A percentile compares a stretch with the other conserved stretches of the same genome.
Conservation (phyloP, 2,888 invertebrate genomes). For the Epinotia demarniana region DNA sequence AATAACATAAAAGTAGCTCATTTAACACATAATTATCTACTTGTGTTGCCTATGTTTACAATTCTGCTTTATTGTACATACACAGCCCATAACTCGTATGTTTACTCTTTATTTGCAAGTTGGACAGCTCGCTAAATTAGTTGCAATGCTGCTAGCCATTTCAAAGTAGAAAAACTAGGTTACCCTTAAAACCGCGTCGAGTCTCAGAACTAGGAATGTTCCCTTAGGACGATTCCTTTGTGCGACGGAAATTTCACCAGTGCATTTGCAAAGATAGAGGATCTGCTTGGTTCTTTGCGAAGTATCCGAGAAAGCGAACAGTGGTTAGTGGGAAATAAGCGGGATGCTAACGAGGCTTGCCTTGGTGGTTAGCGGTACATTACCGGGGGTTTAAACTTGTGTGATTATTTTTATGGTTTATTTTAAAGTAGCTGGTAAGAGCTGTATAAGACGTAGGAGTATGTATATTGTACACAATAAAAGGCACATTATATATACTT, state of each 20-base stretch:
- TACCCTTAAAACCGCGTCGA: conserved; percentile 47
- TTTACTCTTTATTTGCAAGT: neutral
- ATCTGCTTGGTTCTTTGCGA: conserved; percentile 32
- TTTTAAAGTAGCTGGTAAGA: neutral
- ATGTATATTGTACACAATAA: no score
- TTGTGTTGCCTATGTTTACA: neutral
- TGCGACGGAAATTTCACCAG: conserved; percentile 43
- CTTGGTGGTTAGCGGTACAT: conserved; percentile 30
- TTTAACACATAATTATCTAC: no score
- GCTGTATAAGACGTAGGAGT: no score
- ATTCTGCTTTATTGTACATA: neutral
- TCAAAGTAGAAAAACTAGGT: conserved; percentile 28
- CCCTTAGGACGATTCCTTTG: conserved; percentile 51
- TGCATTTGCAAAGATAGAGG: conserved; percentile 33
- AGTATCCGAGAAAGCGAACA: conserved; percentile 27
- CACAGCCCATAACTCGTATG: neutral
- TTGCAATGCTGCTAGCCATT: neutral
- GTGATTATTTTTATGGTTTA: neutral
- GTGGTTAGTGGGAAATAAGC: conserved; percentile 34
- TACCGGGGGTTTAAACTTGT: conserved; percentile 5
- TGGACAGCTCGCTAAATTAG: neutral
- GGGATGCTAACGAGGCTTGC: conserved; percentile 32
- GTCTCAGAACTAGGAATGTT: conserved; percentile 43
- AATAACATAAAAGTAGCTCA: no score
- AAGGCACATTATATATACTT: no score